A percentile compares a stretch with the other conserved stretches of the same genome.
Evolutionary conservation across 2,113 vertebrate genomes (phyloP).

Genomic region (Gambusia holbrooki): DNA sequence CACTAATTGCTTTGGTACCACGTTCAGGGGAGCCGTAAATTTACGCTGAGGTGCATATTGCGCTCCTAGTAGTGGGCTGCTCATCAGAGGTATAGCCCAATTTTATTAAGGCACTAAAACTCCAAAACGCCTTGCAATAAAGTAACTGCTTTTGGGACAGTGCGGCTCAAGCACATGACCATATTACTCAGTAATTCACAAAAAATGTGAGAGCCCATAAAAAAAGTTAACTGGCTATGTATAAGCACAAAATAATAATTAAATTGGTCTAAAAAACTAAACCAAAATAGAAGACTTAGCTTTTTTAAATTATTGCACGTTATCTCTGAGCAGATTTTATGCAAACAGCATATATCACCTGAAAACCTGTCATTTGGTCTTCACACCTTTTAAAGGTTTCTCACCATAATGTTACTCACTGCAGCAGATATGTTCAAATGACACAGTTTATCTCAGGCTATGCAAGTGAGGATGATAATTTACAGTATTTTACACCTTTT

Average conservation of each 20-base stretch:
- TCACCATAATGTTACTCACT: conserved; percentile 43
- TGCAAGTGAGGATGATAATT: conserved; percentile 24
- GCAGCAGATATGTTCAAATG: conserved; percentile 26
- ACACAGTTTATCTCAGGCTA: conserved; percentile 21
- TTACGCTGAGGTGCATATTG: conserved; percentile 74
- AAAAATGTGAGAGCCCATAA: conserved; percentile 3
- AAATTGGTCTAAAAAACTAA: conserved; percentile 3
- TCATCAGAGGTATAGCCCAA: conserved; percentile 64
- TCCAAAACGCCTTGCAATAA: conserved; percentile 50
- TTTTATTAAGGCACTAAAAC: conserved; percentile 72
- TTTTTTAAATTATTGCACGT: conserved; percentile 19
- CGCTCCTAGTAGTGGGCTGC: conserved; percentile 61
- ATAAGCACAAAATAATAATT: background rate
- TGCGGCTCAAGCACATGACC: conserved; percentile 33
- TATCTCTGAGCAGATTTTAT: conserved; percentile 18
- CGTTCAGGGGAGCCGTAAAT: conserved; percentile 79
- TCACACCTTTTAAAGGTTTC: conserved; percentile 43
- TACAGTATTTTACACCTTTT: background rate
- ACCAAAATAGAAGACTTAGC: background rate
- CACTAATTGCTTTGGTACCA: conserved; percentile 83
- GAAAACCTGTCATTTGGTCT: conserved; percentile 28
- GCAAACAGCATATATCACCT: conserved; percentile 26
- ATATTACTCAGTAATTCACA: conserved; percentile 36
- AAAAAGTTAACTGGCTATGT: conserved; percentile 28
- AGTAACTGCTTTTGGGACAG: conserved; percentile 51